Base-by-base conservation (phyloP, 2,888 invertebrate species). In the Apodemia mormo region DNA sequence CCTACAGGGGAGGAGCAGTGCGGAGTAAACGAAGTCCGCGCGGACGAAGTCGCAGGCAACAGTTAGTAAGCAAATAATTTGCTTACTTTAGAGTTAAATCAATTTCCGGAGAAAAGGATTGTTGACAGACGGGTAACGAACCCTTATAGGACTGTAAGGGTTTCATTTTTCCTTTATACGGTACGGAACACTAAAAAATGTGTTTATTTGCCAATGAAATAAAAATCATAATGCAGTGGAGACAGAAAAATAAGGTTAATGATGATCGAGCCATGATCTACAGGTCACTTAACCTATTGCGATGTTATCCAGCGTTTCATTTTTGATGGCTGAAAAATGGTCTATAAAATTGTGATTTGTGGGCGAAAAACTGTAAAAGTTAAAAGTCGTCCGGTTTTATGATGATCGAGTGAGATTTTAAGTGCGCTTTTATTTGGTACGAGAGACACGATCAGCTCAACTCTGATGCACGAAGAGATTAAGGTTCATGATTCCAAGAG, bases 321-420 rank as follows among this genome's bases (percentile, higher is more conserved):
- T 61, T 37, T 61, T 61, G 33, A 61, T 61, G 30, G 61, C 33
- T 61, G 37, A 61, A 61, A 61, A 61, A 61, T 61, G 30, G 61
- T 14, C 61, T 2, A 61, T 61, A 61, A 61, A 61, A 61, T 33
- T 5, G 33, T 14, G 12, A 61, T 61, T 61, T 61, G 61, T 33
- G 61, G 61, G 33, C n/a, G 61, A 64, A 64, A 37, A 37, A 37
- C 61, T 33, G 61, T 37, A 64, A 64, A 58, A 64, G 37, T 64
- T 37, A 64, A n/a, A 64, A 64, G 61, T 64, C 30, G 33, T 37
- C 61, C 14, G 14, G 30, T 64, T 64, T 64, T 64, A 64, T 64
- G 30, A 37, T 64, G 61, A 64, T 64, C 61, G 61, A 33, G 37
- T 64, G 61, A 37, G 61, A n/a, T 9, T 64, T 64, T 64, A 64